Evolutionary conservation across 2,797 vertebrate genomes (phyloP), one percentile per base, ranked within the genome.

Genomic region (Sus cebifrons): DNA sequence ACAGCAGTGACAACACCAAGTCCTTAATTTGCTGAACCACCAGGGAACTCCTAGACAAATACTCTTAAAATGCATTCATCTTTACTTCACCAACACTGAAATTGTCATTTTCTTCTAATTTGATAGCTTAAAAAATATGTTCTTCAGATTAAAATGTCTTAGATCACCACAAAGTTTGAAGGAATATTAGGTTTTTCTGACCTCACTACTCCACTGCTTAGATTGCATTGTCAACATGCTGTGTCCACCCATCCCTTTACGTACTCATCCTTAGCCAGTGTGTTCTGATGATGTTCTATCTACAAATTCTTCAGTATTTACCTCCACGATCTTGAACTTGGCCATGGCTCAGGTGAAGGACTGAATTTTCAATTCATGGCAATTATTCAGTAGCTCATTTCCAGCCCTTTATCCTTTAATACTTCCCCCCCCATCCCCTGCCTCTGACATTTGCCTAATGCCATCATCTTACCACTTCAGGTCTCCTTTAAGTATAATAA

Each of bases 371-470:
- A 78, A 15, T n/a, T 27, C 8, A 12, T 67, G 71, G 58, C 17
- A 56, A 52, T 58, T 49, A 74, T 49, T 20, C 14, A 92, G 36
- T 52, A 74, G 20, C 8, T n/a, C 23, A 29, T 44, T 44, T 65
- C 68, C 52, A 73, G n/a, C 5, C 29, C 1, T 81, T 36, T 70
- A 60, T 62, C 16, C 71, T 82, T 54, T 25, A 25, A 11, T 23
- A 20, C 4, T 0, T 2, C 18, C 3, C 1, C 0, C 27, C 2
- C 15, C 3, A 1, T 8, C 9, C 29, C 54, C 2, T 13, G 2
- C 4, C 4, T 17, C 4, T 16, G 17, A 73, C 16, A 21, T 65
- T 14, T 54, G 27, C n/a, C n/a, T 11, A 13, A 36, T 18, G 11
- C n/a, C 21, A 14, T n/a, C 20, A 16, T 56, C 10, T 67, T 14